Evolutionary conservation across 2,888 invertebrate species (phyloP), one percentile per base, ranked within the genome.

Genomic region (Drosophila monieri): DNA sequence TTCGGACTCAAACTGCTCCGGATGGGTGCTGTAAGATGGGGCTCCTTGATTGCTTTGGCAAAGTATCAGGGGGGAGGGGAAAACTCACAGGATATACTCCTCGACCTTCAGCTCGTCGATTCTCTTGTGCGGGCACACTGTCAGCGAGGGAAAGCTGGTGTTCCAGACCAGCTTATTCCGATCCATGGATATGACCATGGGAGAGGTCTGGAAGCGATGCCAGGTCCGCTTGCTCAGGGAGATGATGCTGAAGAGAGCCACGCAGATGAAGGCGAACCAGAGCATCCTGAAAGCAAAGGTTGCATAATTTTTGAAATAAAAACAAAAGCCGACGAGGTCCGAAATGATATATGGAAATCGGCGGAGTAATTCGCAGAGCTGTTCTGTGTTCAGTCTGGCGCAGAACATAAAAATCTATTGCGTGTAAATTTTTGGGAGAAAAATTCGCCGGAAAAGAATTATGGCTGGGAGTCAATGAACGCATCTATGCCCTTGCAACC

Each of bases 161-260:
- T 94, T 94, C 95, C 95, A 95, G 0, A 94, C 93, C 72, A 94
- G 94, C 92, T 94, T 94, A 88, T 95, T 95, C 1, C 95, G 92
- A 89, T 95, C 95, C 94, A 95, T 95, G 18, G 95, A 95, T 32
- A 95, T 94, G 5, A 95, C 95, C 43, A 95, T 95, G 1, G 95
- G 95, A 6, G 95, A 95, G 43, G 94, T 94, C 89, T 94, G 94
- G 88, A 95, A 95, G 25, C 95, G 93, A 6, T 91, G 89, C 93
- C 95, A 94, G 6, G 94, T 95, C 46, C 93, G 91, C 65, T 91
- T 90, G 23, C 95, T 94, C 39, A 94, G 90, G 76, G 92, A 93
- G 18, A 93, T 87, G 8, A 94, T 92, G 3, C 94, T 93, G 72
- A 92, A 93, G 8, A 93, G 91, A 0, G 94, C 94, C 25, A 93